phyloP scores from a whole-genome alignment of 2,797 vertebrate species.

The Australoheros facetus region DNA sequence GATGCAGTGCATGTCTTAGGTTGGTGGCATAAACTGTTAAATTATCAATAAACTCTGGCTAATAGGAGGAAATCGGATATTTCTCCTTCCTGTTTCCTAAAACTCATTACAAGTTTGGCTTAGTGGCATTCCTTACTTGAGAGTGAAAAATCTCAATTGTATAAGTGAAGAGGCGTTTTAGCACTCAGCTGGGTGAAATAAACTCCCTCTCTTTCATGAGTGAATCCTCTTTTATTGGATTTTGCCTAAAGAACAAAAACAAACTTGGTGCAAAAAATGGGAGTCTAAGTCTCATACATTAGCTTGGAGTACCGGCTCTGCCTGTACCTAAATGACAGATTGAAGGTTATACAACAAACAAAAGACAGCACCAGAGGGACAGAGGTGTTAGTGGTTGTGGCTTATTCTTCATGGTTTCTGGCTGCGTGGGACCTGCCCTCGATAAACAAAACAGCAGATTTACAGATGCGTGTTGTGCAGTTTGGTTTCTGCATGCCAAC shows the following conservation, averaged over 20 bases:
- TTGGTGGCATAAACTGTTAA: conserved; percentile 17
- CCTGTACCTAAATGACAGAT: conserved; percentile 51
- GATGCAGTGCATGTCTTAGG: not conserved
- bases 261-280: conserved; percentile 34
- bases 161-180: conserved; percentile 57
- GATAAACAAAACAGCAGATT: conserved; percentile 24
- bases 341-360: conserved; percentile 63
- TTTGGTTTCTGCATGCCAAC: not conserved
- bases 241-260: conserved; percentile 59
- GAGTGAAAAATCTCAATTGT: conserved; percentile 51
- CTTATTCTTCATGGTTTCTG: conserved; percentile 41
- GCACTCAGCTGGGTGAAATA: conserved; percentile 57
- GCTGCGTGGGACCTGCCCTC: conserved; percentile 51
- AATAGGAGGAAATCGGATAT: conserved; percentile 45
- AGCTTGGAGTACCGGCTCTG: conserved; percentile 9
- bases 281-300: not conserved
- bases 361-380: conserved; percentile 50
- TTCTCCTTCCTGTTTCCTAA: conserved; percentile 16
- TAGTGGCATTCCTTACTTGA: conserved; percentile 39
- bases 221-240: conserved; percentile 64
- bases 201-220: conserved; percentile 50
- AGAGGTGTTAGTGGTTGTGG: not conserved
- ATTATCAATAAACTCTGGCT: conserved; percentile 42
- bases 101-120: conserved; percentile 52
- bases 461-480: not conserved